phyloP scores from a whole-genome alignment of 2,797 vertebrate species.

The Poeciliopsis paucimaculata region DNA sequence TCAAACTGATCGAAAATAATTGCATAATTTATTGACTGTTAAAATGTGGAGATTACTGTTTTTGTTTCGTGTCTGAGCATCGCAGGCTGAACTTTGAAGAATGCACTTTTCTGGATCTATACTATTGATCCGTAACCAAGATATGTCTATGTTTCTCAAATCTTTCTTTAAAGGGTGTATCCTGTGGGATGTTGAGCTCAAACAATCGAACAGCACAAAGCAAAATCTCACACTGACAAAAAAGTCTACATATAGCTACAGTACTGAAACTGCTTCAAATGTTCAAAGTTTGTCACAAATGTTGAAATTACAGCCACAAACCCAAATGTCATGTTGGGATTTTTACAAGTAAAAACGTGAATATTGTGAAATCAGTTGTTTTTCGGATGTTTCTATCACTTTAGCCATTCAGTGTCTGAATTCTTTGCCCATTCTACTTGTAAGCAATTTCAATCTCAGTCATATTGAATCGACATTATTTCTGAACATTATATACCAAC shows the following conservation, averaged over 20 bases:
- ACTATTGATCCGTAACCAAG: conserved; percentile 6
- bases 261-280: neutral
- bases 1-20: conserved; percentile 5
- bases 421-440: neutral
- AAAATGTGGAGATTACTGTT: conserved; percentile 3
- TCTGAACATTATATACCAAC: neutral
- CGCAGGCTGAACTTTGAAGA: conserved; percentile 30
- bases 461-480: neutral
- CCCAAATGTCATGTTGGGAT: neutral
- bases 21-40: conserved; percentile 20
- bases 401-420: neutral
- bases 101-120: conserved; percentile 10
- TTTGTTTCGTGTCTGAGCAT: conserved; percentile 26
- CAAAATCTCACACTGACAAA: conserved; percentile 15
- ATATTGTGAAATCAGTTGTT: neutral
- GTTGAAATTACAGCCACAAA: neutral
- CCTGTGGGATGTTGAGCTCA: neutral
- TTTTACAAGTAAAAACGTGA: neutral
- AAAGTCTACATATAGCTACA: neutral
- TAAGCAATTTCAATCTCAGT: neutral
- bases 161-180: neutral
- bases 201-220: conserved; percentile 1
- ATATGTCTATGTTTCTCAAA: neutral
- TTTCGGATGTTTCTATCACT: neutral
- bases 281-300: neutral